Evolutionary conservation across 64 coral and sea anemone genomes (phyloP).

Genomic region (Exaiptasia diaphana): DNA sequence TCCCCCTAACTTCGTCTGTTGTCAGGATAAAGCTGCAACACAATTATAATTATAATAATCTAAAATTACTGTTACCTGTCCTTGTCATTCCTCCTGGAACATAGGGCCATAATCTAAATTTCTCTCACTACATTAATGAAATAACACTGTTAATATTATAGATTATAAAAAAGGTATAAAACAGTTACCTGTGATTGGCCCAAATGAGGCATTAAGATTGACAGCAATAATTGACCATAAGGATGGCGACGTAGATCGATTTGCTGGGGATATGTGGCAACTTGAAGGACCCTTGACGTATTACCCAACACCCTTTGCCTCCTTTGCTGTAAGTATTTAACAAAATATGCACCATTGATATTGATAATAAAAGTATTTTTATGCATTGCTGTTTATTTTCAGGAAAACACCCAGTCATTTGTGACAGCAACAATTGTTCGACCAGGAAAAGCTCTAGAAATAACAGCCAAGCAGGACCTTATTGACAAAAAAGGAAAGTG

Average conservation of each 20-base stretch:
- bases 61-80: no score
- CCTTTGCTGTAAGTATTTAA: slow-evolving; percentile 63
- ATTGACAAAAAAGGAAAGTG: slow-evolving; percentile 67
- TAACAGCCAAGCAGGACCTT: slow-evolving; percentile 52
- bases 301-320: slow-evolving; percentile 71
- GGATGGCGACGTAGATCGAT: slow-evolving; percentile 71
- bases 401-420: slow-evolving; percentile 8
- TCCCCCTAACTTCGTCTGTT: no score
- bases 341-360: no score
- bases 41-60: no score
- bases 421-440: slow-evolving; percentile 21
- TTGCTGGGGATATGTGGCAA: slow-evolving; percentile 92
- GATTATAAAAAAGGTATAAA: slow-evolving; percentile 68
- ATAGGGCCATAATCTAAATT: no score
- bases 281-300: slow-evolving; percentile 85
- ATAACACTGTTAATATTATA: no score
- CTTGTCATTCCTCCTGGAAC: no score
- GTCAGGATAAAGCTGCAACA: no score
- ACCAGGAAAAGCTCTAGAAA: slow-evolving; percentile 44
- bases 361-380: no score
- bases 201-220: slow-evolving; percentile 64
- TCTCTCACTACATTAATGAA: no score
- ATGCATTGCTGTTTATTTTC: background rate
- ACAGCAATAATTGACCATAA: slow-evolving; percentile 69
- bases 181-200: slow-evolving; percentile 62